Conservation (phyloP, 2,113 vertebrate genomes). For the Centropus bengalensis region DNA sequence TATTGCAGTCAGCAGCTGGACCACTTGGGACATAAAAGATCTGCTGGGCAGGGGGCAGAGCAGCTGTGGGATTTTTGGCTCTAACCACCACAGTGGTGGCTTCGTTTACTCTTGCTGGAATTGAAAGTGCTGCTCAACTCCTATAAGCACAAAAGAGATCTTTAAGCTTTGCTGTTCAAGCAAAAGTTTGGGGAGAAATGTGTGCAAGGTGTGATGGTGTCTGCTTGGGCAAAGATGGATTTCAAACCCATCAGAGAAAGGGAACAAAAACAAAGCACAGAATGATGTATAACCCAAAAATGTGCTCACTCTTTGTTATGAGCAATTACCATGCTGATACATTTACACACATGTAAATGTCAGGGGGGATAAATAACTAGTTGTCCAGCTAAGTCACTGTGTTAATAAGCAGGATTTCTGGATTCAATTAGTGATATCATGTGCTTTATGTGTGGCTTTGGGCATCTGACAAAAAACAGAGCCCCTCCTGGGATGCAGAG, state of each 20-base stretch:
- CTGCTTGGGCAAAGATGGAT: background rate
- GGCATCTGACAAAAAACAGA: background rate
- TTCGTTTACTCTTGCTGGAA: background rate
- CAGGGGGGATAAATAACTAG: background rate
- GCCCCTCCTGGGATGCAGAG: background rate
- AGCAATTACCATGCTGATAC: background rate
- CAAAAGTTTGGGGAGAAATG: background rate
- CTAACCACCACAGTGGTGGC: background rate
- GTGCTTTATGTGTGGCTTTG: background rate
- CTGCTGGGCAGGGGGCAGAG: background rate
- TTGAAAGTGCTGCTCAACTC: background rate
- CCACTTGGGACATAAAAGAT: rapidly evolving
- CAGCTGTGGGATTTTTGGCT: rapidly evolving
- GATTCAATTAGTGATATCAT: background rate
- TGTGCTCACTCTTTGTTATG: rapidly evolving
- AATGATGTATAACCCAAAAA: rapidly evolving
- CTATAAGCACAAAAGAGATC: background rate
- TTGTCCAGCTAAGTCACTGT: background rate
- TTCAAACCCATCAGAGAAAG: background rate
- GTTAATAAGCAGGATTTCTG: background rate
- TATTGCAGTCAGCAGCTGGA: background rate
- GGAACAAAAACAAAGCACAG: background rate
- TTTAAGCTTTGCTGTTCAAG: background rate
- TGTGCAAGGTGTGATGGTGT: background rate
- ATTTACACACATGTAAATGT: background rate